These are phyloP conservation scores for Epicampocera succincta DNA, from an alignment of 2,888 invertebrate species.

Conservation along the genomic window DNA sequence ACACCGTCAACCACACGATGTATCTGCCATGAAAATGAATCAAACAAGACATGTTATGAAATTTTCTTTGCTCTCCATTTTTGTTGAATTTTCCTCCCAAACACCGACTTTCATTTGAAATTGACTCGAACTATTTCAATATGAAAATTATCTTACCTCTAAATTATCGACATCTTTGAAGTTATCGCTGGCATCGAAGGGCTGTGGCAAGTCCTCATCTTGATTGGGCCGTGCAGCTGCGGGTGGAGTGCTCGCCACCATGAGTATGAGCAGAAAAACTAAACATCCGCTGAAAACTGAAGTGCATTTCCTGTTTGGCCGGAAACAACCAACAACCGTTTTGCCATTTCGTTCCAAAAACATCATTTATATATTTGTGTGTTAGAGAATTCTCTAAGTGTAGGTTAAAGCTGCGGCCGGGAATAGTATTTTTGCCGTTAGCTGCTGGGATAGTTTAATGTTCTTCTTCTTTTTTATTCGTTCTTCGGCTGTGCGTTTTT, in stretches of 20 bases:
- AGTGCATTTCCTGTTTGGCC: constrained; percentile 72
- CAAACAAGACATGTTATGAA: neutral
- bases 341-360: constrained; percentile 62
- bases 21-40: constrained; percentile 70
- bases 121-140: neutral
- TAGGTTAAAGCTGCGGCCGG: neutral
- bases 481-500: neutral
- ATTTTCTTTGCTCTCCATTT: neutral
- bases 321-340: constrained; percentile 72
- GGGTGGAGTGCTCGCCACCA: constrained; percentile 20
- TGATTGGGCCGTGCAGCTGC: constrained; percentile 38
- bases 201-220: constrained; percentile 47
- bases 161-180: constrained; percentile 75
- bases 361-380: constrained; percentile 66
- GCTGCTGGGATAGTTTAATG: neutral
- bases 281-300: constrained; percentile 71
- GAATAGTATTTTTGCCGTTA: constrained; percentile 1
- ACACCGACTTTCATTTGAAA: constrained; percentile 4
- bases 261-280: constrained; percentile 61
- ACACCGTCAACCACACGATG: constrained; percentile 75
- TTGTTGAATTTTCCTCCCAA: neutral
- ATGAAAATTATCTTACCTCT: constrained; percentile 73
- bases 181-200: constrained; percentile 63
- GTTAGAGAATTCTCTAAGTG: neutral
- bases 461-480: neutral